Base-by-base conservation (phyloP, 2,888 invertebrate genomes). In the Psylliodes chrysocephalus region DNA sequence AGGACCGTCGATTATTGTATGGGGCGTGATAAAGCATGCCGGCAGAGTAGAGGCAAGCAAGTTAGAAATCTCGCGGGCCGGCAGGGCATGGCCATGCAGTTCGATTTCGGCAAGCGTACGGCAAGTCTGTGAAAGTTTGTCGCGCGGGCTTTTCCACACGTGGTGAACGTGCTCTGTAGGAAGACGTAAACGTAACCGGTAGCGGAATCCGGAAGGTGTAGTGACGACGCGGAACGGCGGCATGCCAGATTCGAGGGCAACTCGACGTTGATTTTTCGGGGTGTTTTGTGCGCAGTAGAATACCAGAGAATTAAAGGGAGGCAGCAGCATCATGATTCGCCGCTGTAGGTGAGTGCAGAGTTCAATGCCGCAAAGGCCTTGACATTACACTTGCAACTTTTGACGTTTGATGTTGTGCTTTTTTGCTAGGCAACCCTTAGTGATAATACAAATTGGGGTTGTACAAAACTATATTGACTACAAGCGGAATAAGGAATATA, bases 41-140 rank as follows among this genome's bases (percentile, higher is more conserved):
- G 47, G 15, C 18, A 30, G 7, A 22, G 35, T 46, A 57, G 35
- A 49, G 25, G 42, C 59, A 38, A 40, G 28, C 25, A 30, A 59
- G 59, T 44, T 71, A 73, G 73, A 76, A 71, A 76, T 75, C 74
- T 75, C 73, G 70, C 74, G 57, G 49, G 28, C 49, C 49, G 28
- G 46, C 15, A 19, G 19, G 22, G 46, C 44, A 19, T 19, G 15
- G 40, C 22, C 46, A 35, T 73, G 75, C 79, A 80, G 80, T 80
- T 77, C 76, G 78, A 78, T 77, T 75, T 75, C 77, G 78, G 72
- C 76, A 77, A 73, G 75, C 76, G 74, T 66, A 70, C 74, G 76
- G 73, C 71, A 68, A 74, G 76, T 77, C 75, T 74, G 78, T 76
- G 77, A 75, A 74, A 76, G 75, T 77, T 74, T 71, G 73, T 71